phyloP scores from a whole-genome alignment of 2,797 vertebrate genomes.

The Melanotaenia maccullochi region DNA sequence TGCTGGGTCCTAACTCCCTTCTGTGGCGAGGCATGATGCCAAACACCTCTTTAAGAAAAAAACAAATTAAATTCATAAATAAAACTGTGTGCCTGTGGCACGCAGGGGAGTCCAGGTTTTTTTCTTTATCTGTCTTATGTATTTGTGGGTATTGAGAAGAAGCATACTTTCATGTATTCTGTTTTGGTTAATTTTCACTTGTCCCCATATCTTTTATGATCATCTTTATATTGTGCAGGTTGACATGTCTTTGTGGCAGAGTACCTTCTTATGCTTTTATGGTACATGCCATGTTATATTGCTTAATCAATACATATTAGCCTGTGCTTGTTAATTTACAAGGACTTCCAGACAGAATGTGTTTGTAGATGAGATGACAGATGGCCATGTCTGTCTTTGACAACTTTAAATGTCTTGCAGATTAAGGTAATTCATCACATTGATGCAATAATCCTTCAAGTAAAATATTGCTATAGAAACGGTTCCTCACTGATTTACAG shows the following conservation, averaged over 20 bases:
- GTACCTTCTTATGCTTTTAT: background rate
- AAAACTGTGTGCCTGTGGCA: constrained; percentile 65
- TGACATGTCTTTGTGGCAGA: background rate
- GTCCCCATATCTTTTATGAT: background rate
- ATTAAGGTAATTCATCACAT: constrained; percentile 2
- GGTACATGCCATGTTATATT: background rate
- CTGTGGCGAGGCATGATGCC: constrained; percentile 47
- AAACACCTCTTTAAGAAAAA: constrained; percentile 65
- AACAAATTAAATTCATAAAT: constrained; percentile 74
- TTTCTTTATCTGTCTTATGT: constrained; percentile 41
- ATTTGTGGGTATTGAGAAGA: constrained; percentile 16
- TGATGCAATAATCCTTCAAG: constrained; percentile 4
- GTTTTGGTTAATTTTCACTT: constrained; percentile 3
- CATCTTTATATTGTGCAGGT: background rate
- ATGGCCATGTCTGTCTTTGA: constrained; percentile 4
- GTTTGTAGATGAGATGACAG: constrained; percentile 2
- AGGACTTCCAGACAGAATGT: background rate
- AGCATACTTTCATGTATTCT: background rate
- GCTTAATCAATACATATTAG: constrained; percentile 3
- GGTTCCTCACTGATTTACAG: constrained; percentile 8
- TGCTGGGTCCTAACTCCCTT: constrained; percentile 82
- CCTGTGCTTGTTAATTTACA: background rate
- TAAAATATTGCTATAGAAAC: constrained; percentile 1
- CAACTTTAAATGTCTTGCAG: background rate
- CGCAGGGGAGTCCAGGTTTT: constrained; percentile 38